Base-by-base conservation (phyloP, 2,113 vertebrate species). In the Mungos mungo region DNA sequence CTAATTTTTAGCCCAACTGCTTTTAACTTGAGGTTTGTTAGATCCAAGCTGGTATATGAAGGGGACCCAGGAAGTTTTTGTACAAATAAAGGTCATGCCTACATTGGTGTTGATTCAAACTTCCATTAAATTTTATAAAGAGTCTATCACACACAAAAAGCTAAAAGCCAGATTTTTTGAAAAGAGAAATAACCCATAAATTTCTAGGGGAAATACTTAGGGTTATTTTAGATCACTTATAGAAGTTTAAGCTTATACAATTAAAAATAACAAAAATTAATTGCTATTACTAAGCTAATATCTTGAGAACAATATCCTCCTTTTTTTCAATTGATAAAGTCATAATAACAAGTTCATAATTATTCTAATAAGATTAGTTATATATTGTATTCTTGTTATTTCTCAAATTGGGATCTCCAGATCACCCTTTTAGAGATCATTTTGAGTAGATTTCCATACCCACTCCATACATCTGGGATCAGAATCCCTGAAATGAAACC, bases 51-150 rank as follows among this genome's bases (percentile, higher is more conserved):
- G 50, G 35, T 80, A 8, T 47, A 15, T 95, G 69, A 95, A 80
- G 85, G 71, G 57, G 29, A 90, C 23, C 7, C n/a, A 68, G 68
- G 68, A 91, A 71, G 65, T 69, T 92, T 98, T 97, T 95, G 69
- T 93, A 63, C n/a, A 90, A 69, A 69, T 68, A 93, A 96, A 93
- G 71, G 63, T 65, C 68, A 84, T 83, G 41, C 50, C n/a, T 52
- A 3, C 19, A 31, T 60, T 15, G 38, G 19, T 25, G 9, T 95
- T 45, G 80, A 93, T 96, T 54, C 80, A 90, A 84, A 87, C 68
- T 92, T 95, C 96, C 57, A 86, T 92, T 96, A 95, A 71, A 52
- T 93, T 93, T 74, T 72, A 50, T 81, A 54, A 82, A 91, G 68
- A 82, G 21, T 35, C 54, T 69, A 8, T 84, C 60, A 60, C 15